A percentile compares a stretch with the other conserved stretches of the same genome.
These are phyloP conservation scores for Channa argus DNA, from an alignment of 2,113 vertebrate species.

Conservation along the genomic window DNA sequence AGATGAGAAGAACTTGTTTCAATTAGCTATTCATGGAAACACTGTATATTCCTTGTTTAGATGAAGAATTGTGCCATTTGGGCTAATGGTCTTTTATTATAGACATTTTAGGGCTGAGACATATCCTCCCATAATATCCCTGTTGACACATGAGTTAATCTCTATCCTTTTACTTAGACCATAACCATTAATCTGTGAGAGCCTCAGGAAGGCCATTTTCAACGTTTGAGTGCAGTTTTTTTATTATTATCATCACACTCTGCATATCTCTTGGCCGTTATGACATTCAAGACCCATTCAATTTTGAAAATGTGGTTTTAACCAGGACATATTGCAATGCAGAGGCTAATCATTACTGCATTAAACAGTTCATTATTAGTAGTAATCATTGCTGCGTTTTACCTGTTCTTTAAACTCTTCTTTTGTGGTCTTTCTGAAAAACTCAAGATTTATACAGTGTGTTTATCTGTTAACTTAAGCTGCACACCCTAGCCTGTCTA, in stretches of 20 bases:
- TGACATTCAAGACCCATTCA: not conserved
- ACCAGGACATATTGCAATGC: not conserved
- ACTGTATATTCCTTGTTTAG: not conserved
- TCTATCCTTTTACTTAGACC: constrained; percentile 44
- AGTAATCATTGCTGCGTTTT: too few relatives aligned
- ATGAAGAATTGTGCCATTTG: constrained; percentile 32
- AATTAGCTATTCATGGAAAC: not conserved
- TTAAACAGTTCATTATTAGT: not conserved
- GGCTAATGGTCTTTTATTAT: constrained; percentile 20
- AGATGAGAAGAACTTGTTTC: not conserved
- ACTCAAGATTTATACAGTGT: too few relatives aligned
- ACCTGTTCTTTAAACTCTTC: too few relatives aligned
- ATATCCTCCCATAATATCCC: not conserved
- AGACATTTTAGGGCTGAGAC: constrained; percentile 11
- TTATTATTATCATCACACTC: constrained; percentile 4
- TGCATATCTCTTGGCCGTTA: constrained; percentile 10
- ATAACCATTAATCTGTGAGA: not conserved
- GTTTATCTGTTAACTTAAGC: too few relatives aligned
- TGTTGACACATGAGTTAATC: not conserved
- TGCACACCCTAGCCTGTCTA: too few relatives aligned
- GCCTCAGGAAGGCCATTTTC: constrained; percentile 20
- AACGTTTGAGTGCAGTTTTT: constrained; percentile 11
- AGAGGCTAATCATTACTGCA: not conserved
- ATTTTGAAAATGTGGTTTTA: constrained; percentile 5
- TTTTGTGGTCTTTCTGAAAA: too few relatives aligned